These are phyloP conservation scores for Acrocephalus kingi DNA, from an alignment of 2,113 vertebrate species.

Conservation along the genomic window DNA sequence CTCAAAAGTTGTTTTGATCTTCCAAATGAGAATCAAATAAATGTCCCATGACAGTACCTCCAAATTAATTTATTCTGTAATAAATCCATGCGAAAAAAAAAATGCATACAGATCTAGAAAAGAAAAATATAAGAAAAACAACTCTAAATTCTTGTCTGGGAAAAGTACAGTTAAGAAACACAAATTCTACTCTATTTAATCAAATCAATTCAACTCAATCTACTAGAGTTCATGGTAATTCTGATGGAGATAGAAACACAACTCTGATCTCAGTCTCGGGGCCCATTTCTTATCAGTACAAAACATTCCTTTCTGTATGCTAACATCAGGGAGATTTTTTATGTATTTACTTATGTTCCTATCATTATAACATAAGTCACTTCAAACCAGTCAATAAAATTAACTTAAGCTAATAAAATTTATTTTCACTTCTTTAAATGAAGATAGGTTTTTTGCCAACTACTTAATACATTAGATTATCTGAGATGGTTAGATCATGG, in stretches of 20 bases:
- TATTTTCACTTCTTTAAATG: not conserved
- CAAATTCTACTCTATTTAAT: not conserved
- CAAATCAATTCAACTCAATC: not conserved
- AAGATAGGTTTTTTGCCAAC: not conserved
- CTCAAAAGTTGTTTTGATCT: slow-evolving; percentile 35
- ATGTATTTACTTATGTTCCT: not conserved
- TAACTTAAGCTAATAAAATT: not conserved
- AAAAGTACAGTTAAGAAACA: not conserved
- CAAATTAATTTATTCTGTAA: slow-evolving; percentile 22
- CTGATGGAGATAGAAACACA: not conserved
- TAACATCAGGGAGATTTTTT: not conserved
- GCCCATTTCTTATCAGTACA: not conserved
- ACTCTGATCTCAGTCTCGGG: not conserved
- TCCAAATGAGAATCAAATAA: slow-evolving; percentile 27
- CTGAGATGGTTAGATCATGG: not conserved
- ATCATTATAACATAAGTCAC: not conserved
- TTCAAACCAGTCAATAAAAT: not conserved
- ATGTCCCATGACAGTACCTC: not conserved
- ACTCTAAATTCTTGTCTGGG: not conserved
- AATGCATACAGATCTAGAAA: not conserved
- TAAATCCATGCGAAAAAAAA: not conserved
- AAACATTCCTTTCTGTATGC: not conserved
- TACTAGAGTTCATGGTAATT: not conserved
- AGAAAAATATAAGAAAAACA: not conserved
- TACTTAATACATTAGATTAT: not conserved